Base-by-base conservation (phyloP, 2,888 invertebrate species). In the Ochlodes sylvanus region DNA sequence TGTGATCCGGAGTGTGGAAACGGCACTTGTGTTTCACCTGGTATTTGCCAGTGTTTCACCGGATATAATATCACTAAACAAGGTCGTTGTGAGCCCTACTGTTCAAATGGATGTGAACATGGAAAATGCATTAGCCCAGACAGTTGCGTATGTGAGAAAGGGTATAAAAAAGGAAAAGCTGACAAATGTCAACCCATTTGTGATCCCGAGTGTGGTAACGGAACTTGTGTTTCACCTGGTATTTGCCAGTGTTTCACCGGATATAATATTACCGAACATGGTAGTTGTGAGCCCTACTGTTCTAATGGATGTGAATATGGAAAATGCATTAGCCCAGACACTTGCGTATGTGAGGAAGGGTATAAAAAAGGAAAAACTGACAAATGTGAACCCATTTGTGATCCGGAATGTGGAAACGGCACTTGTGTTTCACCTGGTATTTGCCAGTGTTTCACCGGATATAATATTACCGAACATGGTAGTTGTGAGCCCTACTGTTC, bases 341-440 rank as follows among this genome's bases (percentile, higher is more conserved):
- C 55, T 6, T 73, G 75, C 15, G 9, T 58, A 6, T 62, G 52
- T 57, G 1, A 63, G 0, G n/a, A 42, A 9, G 60, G 47, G 2
- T 61, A 47, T 9, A 10, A 61, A 47, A 61, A 47, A 58, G 41
- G 6, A 2, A 38, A 19, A 44, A 76, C 77, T 34, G 73, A 70
- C 17, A 71, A 70, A 2, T 86, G 86, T 52, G 72, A 75, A 47
- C 83, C 84, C 0, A 63, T 75, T n/a, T 94, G 94, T 71, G 70
- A 79, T 2, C 80, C 86, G 9, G 84, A 85, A 14, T 94, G 94
- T 60, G 79, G 84, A 0, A 93, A 95, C 75, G 94, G 94, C 10
- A 73, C 69, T 1, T 94, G 94, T 73, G 77, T 87, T 0, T 86
- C 86, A 0, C 94, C 94, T 1, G 85, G 93, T 60, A 81, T 79